Conservation (phyloP, 2,888 invertebrate genomes). For the Nezara viridula region DNA sequence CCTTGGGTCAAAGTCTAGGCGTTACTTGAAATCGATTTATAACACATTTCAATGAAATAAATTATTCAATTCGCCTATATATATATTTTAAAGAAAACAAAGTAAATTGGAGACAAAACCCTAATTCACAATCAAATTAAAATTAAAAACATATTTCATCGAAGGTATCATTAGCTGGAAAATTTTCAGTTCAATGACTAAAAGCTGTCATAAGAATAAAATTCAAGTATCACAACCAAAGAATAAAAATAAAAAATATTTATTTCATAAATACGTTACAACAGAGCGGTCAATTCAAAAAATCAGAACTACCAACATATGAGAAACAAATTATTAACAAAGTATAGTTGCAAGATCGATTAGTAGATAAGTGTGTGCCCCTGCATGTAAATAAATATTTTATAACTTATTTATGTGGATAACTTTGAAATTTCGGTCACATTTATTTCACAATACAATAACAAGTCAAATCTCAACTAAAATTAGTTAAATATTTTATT, state of each 20-base stretch:
- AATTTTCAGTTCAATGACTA: not conserved
- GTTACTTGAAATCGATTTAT: not conserved
- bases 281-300: conserved; percentile 12
- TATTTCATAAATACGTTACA: not conserved
- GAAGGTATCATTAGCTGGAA: not conserved
- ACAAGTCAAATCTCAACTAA: too few relatives aligned
- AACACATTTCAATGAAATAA: not conserved
- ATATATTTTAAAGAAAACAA: not conserved
- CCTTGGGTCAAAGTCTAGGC: conserved; percentile 8
- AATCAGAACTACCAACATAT: not conserved
- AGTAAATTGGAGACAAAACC: not conserved
- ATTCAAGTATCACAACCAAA: not conserved
- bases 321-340: not conserved
- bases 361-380: not conserved
- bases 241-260: not conserved
- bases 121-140: not conserved
- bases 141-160: not conserved
- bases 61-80: not conserved
- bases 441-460: too few relatives aligned
- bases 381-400: too few relatives aligned
- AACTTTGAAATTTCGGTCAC: too few relatives aligned
- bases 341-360: not conserved
- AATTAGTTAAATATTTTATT: too few relatives aligned
- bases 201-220: not conserved
- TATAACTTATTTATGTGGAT: too few relatives aligned